Base-by-base conservation (phyloP, 2,797 vertebrate species). In the Eupleurogrammus muticus region DNA sequence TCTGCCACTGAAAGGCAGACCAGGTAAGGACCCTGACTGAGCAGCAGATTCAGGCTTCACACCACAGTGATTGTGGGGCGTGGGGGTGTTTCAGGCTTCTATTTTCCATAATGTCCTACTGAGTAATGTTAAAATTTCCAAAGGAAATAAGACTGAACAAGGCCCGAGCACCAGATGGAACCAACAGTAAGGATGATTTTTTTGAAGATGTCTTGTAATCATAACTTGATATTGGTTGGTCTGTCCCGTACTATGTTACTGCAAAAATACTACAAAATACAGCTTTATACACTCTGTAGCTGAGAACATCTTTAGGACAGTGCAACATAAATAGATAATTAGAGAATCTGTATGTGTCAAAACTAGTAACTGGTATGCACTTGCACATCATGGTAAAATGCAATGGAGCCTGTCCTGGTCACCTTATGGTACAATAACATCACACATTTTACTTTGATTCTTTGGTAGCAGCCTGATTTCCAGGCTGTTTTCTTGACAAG, bases 51-150 rank as follows among this genome's bases (percentile, higher is more conserved):
- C 69, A 9, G 28, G 75, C 70, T 49, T 9, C 55, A 62, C 46
- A 62, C 46, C 28, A 9, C 62, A 80, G 77, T 73, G 69, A 73
- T 66, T 59, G 24, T 76, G 81, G 64, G 50, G 56, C n/a, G n/a
- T n/a, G 73, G 44, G 70, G 75, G 53, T 56, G 75, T 83, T 89
- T 89, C 71, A 83, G 79, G 73, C 71, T 86, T 82, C 73, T 82
- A 82, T 91, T 89, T 88, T 85, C 83, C 65, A 68, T 66, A 81
- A 74, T 68, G 57, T 54, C 88, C 83, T 8, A 56, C 88, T 86
- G 84, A 36, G 82, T 75, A 77, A 81, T 73, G 80, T 82, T 87
- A 69, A 80, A 77, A 87, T 75, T 73, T 77, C 81, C 75, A 81
- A 87, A 83, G 72, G 53, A 79, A 83, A 86, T 83, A 70, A 82